Percentiles rank a stretch among this genome's conserved stretches.
Evolutionary conservation across 2,888 invertebrate species (phyloP).

Genomic region (Caenorhabditis sp.): DNA sequence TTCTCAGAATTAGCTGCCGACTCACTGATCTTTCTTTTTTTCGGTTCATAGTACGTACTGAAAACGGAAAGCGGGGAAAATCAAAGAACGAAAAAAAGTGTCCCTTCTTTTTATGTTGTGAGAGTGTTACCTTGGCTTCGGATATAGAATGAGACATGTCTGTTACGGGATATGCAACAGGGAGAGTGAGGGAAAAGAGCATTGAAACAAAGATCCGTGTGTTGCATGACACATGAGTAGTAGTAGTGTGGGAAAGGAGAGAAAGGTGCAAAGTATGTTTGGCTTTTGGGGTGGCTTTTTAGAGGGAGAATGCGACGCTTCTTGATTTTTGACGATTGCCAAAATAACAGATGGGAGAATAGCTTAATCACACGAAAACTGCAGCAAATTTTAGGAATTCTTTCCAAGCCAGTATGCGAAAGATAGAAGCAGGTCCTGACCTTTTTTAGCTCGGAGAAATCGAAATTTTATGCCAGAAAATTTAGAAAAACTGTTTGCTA

Average conservation of each 20-base stretch:
- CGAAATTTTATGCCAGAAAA: too few species aligned
- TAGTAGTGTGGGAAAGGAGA: conserved; percentile 29
- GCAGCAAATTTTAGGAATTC: too few species aligned
- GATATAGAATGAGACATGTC: conserved; percentile 1
- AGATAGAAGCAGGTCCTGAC: too few species aligned
- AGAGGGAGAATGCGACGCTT: conserved; percentile 33
- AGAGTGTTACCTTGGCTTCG: conserved; percentile 16
- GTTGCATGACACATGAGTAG: conserved; percentile 57
- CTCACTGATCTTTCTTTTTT: conserved; percentile 11
- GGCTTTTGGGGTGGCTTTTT: conserved; percentile 1
- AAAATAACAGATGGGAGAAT: neutral
- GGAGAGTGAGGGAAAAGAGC: conserved; percentile 27
- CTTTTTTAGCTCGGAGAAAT: too few species aligned
- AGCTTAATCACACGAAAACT: neutral
- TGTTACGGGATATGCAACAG: neutral
- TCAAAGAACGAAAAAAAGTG: conserved; percentile 22
- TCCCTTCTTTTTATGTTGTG: conserved; percentile 10
- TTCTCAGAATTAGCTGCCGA: conserved; percentile 14
- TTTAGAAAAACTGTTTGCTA: too few species aligned
- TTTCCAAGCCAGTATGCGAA: too few species aligned
- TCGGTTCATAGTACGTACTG: neutral
- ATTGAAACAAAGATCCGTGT: conserved; percentile 62
- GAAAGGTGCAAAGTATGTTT: conserved; percentile 56
- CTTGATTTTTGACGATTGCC: conserved; percentile 30
- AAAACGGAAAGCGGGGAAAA: neutral